Evolutionary conservation across 2,888 invertebrate species (phyloP).

Genomic region (Athalia cordata): DNA sequence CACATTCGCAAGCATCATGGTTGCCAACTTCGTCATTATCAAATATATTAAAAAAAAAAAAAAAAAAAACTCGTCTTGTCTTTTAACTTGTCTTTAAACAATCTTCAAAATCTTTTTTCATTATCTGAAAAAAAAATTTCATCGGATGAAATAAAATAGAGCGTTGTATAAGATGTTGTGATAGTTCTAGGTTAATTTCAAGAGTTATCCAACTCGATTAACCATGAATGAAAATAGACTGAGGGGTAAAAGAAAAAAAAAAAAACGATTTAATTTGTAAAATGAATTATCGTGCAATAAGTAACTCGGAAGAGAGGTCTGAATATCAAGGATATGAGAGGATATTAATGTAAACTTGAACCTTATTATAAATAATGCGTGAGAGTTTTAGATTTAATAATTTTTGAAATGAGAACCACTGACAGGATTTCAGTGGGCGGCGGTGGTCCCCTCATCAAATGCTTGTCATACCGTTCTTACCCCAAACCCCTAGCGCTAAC

Average conservation of each 20-base stretch:
- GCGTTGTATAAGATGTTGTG: no score
- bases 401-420: conserved; percentile 61
- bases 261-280: no score
- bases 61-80: not conserved
- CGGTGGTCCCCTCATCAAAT: conserved; percentile 70
- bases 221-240: no score
- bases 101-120: no score
- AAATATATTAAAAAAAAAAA: not conserved
- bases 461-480: conserved; percentile 71
- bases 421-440: conserved; percentile 68
- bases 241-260: no score
- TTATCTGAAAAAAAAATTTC: no score
- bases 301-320: not conserved
- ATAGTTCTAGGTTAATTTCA: no score
- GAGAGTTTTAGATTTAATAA: conserved; percentile 22
- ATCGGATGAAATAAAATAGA: no score
- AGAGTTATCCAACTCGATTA: no score
- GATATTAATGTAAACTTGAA: not conserved
- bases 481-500: conserved; percentile 63
- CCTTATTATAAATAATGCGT: not conserved
- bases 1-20: conserved; percentile 50
- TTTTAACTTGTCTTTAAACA: no score
- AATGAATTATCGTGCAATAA: not conserved
- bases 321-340: not conserved
- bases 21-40: not conserved